Conservation (phyloP, 2,113 vertebrate genomes). For the Cranoglanis bouderius region DNA sequence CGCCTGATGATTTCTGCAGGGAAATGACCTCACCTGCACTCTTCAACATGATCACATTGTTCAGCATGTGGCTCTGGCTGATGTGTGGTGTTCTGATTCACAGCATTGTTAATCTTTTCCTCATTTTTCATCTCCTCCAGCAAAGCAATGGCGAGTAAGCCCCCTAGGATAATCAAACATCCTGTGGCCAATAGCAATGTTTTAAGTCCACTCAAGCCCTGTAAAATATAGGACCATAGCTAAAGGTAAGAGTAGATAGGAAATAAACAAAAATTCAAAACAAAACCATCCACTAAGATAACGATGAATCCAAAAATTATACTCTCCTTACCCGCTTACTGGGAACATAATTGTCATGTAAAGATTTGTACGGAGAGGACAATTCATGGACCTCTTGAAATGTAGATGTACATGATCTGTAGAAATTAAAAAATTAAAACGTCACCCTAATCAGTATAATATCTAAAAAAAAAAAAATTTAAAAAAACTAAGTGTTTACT, state of each 20-base stretch:
- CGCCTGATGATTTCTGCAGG: not conserved
- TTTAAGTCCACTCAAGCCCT: constrained; percentile 57
- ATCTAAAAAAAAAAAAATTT: not conserved
- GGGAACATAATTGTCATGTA: constrained; percentile 62
- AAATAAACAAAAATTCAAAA: not conserved
- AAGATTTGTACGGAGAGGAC: constrained; percentile 55
- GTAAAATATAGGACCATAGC: not conserved
- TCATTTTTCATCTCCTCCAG: constrained; percentile 57
- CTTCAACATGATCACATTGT: constrained; percentile 13
- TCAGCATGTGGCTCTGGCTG: not conserved
- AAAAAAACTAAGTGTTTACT: too few species aligned
- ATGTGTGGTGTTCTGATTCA: not conserved
- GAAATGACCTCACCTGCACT: constrained; percentile 66
- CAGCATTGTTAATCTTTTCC: not conserved
- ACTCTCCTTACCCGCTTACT: constrained; percentile 60
- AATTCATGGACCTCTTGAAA: constrained; percentile 29
- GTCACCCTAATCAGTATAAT: not conserved
- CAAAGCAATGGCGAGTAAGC: constrained; percentile 65
- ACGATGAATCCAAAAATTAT: not conserved
- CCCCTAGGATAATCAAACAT: constrained; percentile 62
- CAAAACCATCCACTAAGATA: not conserved
- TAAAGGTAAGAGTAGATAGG: not conserved
- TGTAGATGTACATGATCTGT: not conserved
- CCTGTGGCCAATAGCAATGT: constrained; percentile 52
- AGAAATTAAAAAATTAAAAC: constrained; percentile 36